These are phyloP conservation scores for Diabrotica virgifera DNA, from an alignment of 1,140 invertebrate genomes.

Conservation along the genomic window DNA sequence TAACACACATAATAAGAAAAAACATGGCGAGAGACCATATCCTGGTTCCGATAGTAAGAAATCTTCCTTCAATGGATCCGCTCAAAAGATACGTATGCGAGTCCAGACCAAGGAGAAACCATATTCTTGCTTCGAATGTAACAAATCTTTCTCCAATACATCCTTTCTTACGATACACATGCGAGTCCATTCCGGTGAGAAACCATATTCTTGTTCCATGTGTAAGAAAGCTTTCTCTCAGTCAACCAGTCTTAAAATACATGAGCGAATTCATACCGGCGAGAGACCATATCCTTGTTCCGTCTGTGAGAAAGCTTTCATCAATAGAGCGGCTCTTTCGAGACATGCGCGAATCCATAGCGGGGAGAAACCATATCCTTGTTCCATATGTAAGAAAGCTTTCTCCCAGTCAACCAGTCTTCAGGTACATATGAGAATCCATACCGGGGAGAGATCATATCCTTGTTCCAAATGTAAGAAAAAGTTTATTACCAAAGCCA, in stretches of 20 bases:
- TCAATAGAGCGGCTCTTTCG: background rate
- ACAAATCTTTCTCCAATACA: background rate
- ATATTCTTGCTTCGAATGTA: background rate
- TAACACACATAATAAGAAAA: too few relatives aligned
- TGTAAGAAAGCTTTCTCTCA: too few relatives aligned
- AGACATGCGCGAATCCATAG: slow-evolving; percentile 56
- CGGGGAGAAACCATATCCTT: slow-evolving; percentile 53
- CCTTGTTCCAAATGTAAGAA: too few relatives aligned
- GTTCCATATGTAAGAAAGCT: slow-evolving; percentile 50
- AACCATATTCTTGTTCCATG: too few relatives aligned
- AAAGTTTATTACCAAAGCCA: too few relatives aligned
- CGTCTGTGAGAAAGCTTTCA: background rate
- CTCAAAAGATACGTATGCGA: slow-evolving; percentile 32
- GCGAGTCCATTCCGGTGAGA: too few relatives aligned
- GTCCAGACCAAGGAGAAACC: too few relatives aligned
- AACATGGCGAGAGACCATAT: too few relatives aligned
- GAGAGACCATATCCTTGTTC: background rate
- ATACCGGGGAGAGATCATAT: slow-evolving; percentile 67
- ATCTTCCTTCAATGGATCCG: too few relatives aligned
- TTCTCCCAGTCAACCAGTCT: slow-evolving; percentile 39
- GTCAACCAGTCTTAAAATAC: background rate
- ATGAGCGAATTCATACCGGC: background rate
- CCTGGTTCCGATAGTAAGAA: too few relatives aligned
- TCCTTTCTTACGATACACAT: background rate
- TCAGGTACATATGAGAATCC: slow-evolving; percentile 44